Evolutionary conservation across 92 coral and sea anemone genomes (phyloP), one percentile per base, ranked within the genome.

Genomic region (Epizoanthus ramosus): DNA sequence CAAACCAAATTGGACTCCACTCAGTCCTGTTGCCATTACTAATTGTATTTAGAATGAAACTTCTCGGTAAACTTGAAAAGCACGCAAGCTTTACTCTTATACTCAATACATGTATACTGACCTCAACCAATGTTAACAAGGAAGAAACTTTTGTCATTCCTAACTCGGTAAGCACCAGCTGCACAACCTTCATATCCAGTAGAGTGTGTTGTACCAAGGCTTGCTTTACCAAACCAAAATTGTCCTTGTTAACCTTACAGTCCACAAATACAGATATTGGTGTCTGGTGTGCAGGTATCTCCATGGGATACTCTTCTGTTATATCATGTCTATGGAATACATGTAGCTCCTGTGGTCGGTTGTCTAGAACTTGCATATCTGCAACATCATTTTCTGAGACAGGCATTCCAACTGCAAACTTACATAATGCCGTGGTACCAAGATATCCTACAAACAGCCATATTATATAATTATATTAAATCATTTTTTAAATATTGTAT

Each of bases 381-480:
- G 92, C 73, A 25, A 90, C 91, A 77, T 92, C 97, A 77, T 85
- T 92, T 70, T 88, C 89, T 52, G 92, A 90, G 43, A 92, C 92
- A 24, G 92, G 93, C 52, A 92, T 74, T 35, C 91, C 89, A 35
- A 86, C 87, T 22, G 97, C 97, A 19, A 90, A 74, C 79, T 90
- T 93, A 72, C 92, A 89, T 77, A 93, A 91, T 73, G 97, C 94
- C 16, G 88, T 64, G 33, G 97, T 93, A 25, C 97, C 97, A 35
- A 63, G 81, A 61, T 64, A 57, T 56, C 97, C 97, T 93, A 47
- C 21, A 53, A 47, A 31, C 63, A 25, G 45, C 19, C 25, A 24
- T 25, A 19, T 12, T 37, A 37, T 37, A 37, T 37, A n/a, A n/a
- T n/a, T n/a, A n/a, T n/a, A n/a, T 37, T 37, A 37, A 37, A 37